phyloP scores from a whole-genome alignment of 2,888 invertebrate genomes.

The Platerodrilus igneus region DNA sequence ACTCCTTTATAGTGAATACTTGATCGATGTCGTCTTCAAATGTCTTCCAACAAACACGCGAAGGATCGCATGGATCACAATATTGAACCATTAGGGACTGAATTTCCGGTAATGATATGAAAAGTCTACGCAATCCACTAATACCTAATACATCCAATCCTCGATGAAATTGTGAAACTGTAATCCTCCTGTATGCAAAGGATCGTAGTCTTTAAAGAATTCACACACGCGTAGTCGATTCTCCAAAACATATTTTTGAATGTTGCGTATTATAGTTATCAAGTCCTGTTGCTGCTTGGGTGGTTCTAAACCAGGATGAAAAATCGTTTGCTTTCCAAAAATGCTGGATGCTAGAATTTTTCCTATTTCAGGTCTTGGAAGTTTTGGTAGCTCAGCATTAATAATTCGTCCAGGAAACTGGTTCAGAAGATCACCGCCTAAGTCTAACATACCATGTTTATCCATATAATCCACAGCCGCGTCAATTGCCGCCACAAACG shows the following conservation, averaged over 20 bases:
- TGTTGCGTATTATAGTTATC: constrained; percentile 56
- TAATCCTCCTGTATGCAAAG: constrained; percentile 62
- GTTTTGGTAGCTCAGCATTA: constrained; percentile 63
- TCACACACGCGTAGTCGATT: constrained; percentile 62
- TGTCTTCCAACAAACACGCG: constrained; percentile 67
- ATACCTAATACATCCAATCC: constrained; percentile 64
- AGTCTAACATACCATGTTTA: constrained; percentile 50
- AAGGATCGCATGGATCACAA: constrained; percentile 64
- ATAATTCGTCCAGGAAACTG: constrained; percentile 62
- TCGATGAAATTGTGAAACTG: constrained; percentile 66
- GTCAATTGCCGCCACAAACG: constrained; percentile 65
- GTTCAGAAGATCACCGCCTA: constrained; percentile 53
- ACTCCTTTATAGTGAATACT: constrained; percentile 48
- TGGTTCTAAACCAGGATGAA: constrained; percentile 57
- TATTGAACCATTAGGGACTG: constrained; percentile 62
- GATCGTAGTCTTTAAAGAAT: constrained; percentile 72
- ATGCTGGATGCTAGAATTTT: constrained; percentile 51
- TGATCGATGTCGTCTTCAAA: constrained; percentile 76
- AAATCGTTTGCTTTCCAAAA: constrained; percentile 52
- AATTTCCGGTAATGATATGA: constrained; percentile 60
- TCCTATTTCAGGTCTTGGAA: constrained; percentile 62
- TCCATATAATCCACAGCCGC: constrained; percentile 60
- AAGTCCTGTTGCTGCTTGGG: constrained; percentile 52
- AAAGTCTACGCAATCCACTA: constrained; percentile 53
- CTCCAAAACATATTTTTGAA: constrained; percentile 64